phyloP scores from a whole-genome alignment of 2,797 vertebrate species.

The Cirrhinus molitorella region DNA sequence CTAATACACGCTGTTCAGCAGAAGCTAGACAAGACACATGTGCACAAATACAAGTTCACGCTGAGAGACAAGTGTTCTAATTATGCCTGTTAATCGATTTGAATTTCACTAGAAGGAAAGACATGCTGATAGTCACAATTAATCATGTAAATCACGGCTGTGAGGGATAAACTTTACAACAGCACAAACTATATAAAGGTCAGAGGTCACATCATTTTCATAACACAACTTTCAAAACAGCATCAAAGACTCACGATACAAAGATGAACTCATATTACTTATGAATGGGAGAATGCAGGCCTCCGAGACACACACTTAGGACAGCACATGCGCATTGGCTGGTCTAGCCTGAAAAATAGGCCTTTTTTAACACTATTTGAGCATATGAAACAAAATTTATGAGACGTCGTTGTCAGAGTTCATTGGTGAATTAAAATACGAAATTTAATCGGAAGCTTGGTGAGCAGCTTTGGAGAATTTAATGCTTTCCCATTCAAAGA shows the following conservation, averaged over 20 bases:
- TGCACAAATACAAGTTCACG: constrained; percentile 31
- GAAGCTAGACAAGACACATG: constrained; percentile 2
- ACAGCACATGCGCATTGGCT: background rate
- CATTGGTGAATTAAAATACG: background rate
- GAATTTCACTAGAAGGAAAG: background rate
- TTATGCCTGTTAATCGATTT: background rate
- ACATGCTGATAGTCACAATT: background rate
- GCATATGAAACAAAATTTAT: background rate
- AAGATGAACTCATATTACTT: background rate
- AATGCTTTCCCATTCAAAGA: background rate
- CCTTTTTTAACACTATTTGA: background rate
- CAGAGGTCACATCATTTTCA: background rate
- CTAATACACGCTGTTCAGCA: constrained; percentile 44
- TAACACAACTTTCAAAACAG: background rate
- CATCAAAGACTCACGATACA: background rate
- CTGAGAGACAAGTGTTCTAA: constrained; percentile 15
- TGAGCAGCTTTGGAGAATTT: background rate
- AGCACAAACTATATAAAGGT: too few relatives aligned
- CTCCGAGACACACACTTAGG: background rate
- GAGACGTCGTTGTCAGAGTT: background rate
- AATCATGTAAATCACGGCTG: background rate
- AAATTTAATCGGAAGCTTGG: background rate
- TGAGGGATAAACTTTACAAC: background rate
- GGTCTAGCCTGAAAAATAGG: background rate
- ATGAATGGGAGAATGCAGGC: background rate